Base-by-base conservation (phyloP, 2,797 vertebrate genomes). In the Hippoglossus hippoglossus region DNA sequence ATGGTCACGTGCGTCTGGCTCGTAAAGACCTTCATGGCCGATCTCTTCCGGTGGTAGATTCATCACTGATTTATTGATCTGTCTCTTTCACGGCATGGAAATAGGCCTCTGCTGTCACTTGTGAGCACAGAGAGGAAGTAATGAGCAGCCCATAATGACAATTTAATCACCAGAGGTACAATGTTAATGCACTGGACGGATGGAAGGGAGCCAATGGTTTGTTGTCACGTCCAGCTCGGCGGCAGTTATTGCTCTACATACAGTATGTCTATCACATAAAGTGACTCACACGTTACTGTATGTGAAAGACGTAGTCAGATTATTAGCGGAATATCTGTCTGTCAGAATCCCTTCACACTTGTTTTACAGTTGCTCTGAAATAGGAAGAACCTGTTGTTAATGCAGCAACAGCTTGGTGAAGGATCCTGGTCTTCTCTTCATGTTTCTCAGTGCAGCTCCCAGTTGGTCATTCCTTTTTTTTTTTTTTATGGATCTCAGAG, bases 51-150 rank as follows among this genome's bases (percentile, higher is more conserved):
- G 41, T 18, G 21, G 34, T 18, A 15, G 18, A 72, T 55, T 85
- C 61, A 58, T 84, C 67, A 81, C 76, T 82, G 71, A 83, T 87
- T 68, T 85, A 92, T 92, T 71, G 85, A 91, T 83, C 67, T 8
- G 44, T 65, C 41, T 64, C 58, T 74, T 72, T 81, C 66, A 76
- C 81, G 75, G 80, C 60, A 62, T 74, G 58, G 62, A 79, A 83
- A 82, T 60, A 41, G 63, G 39, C 59, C 31, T 71, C 50, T 53
- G 71, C 71, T 77, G 83, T 74, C 84, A 79, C 47, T 63, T 57
- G 55, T 47, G 63, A 72, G 69, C 61, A 53, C 71, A 74, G 71
- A 85, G 56, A 66, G 81, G 76, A 90, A 85, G 76, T 80, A 83
- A 82, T 79, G 63, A 85, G 66, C 66, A 36, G 58, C n/a, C 73